These are phyloP conservation scores for Cremastobaeus sp. DNA, from an alignment of 2,888 invertebrate genomes.

Conservation along the genomic window DNA sequence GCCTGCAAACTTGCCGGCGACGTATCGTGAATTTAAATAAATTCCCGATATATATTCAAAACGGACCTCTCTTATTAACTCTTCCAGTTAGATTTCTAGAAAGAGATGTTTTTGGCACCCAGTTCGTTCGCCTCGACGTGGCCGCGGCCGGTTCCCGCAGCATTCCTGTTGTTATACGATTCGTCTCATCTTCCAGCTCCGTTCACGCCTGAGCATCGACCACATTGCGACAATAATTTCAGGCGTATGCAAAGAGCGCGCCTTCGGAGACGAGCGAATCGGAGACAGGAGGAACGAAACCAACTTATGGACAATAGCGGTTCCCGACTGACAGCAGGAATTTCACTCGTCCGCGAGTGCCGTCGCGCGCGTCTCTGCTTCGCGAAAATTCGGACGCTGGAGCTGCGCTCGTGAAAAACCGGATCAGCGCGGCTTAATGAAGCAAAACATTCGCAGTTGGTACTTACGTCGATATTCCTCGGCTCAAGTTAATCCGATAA, in stretches of 20 bases:
- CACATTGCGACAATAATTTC: conserved; percentile 69
- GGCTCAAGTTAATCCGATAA: conserved; percentile 72
- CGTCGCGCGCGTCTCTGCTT: no score
- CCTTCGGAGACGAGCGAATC: conserved; percentile 53
- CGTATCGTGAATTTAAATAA: conserved; percentile 37
- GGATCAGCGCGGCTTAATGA: conserved; percentile 51
- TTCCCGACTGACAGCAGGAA: conserved; percentile 74
- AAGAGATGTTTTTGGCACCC: conserved; percentile 38
- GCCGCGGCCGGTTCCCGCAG: conserved; percentile 11
- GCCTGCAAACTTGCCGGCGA: conserved; percentile 34
- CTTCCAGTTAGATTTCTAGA: conserved; percentile 30
- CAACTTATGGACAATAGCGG: conserved; percentile 75
- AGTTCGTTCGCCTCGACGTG: conserved; percentile 11
- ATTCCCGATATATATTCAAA: conserved; percentile 39
- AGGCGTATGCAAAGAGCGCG: conserved; percentile 75
- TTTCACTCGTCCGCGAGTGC: conserved; percentile 70
- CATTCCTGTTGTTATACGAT: conserved; percentile 52
- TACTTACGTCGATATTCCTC: conserved; percentile 54
- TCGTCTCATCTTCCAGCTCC: conserved; percentile 44
- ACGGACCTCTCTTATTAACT: conserved; percentile 36
- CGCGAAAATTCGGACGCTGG: no score
- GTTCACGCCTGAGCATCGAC: conserved; percentile 1
- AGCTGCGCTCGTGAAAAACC: conserved; percentile 32
- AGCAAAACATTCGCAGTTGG: conserved; percentile 37
- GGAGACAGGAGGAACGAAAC: conserved; percentile 59